Percentiles rank a stretch among this genome's conserved stretches.
Conservation (phyloP, 2,797 vertebrate species). For the Ctenopoma multispine region DNA sequence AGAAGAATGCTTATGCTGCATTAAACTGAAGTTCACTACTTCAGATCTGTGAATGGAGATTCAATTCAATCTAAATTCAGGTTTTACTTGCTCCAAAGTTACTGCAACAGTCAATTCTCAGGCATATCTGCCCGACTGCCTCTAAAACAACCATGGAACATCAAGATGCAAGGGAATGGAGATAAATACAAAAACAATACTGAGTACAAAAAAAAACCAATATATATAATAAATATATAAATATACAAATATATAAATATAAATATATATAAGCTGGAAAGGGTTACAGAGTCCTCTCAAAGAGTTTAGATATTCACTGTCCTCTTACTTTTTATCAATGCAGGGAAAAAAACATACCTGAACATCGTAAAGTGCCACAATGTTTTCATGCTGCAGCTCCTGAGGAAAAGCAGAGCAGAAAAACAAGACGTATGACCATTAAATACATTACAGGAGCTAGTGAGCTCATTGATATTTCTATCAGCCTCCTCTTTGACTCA, state of each 20-base stretch:
- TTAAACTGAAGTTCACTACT: too few relatives aligned
- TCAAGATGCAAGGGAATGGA: neutral
- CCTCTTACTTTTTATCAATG: neutral
- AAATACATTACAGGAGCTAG: neutral
- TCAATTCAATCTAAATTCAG: too few relatives aligned
- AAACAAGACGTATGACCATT: neutral
- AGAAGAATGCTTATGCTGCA: too few relatives aligned
- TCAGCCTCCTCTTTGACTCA: neutral
- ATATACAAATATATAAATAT: too few relatives aligned
- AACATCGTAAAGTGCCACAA: constrained; percentile 97
- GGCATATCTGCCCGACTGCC: neutral
- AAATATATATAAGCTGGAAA: too few relatives aligned
- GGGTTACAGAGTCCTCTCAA: too few relatives aligned
- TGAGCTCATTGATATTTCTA: constrained; percentile 6
- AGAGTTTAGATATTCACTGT: too few relatives aligned
- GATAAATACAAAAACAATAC: neutral
- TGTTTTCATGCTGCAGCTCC: constrained; percentile 99
- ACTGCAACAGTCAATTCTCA: too few relatives aligned
- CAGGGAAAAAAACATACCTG: constrained; percentile 85
- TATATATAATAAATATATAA: too few relatives aligned
- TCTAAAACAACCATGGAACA: too few relatives aligned
- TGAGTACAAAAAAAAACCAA: neutral
- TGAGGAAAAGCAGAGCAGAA: constrained; percentile 77
- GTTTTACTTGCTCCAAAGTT: too few relatives aligned
- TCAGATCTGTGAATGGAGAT: too few relatives aligned